phyloP scores from a whole-genome alignment of 2,113 vertebrate genomes.

The Bungarus multicinctus region DNA sequence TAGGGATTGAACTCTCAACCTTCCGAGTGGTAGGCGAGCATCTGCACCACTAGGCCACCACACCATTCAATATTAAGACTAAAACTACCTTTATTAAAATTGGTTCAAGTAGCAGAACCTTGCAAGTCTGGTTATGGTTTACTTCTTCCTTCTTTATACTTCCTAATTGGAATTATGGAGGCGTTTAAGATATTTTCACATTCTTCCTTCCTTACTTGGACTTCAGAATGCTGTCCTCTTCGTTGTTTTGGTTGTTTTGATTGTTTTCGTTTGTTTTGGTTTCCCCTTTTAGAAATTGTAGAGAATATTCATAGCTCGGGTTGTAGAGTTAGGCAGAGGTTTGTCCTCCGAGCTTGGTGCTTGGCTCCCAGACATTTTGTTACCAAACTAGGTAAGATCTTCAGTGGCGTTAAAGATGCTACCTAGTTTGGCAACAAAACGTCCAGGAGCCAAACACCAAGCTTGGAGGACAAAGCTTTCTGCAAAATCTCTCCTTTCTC shows the following conservation, averaged over 20 bases:
- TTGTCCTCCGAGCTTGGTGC: neutral
- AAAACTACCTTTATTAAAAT: neutral
- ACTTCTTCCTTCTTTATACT: neutral
- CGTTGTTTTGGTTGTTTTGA: no score
- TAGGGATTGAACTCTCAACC: no score
- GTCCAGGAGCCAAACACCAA: no score
- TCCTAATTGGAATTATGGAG: neutral
- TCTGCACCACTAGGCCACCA: no score
- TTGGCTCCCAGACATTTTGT: neutral
- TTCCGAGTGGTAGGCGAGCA: no score
- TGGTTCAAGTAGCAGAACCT: neutral
- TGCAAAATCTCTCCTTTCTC: neutral
- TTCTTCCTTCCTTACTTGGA: neutral
- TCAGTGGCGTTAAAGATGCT: no score
- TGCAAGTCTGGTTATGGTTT: neutral
- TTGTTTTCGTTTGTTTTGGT: no score
- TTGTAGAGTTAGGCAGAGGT: neutral
- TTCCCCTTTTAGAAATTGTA: neutral
- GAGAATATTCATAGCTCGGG: neutral
- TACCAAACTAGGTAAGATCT: neutral
- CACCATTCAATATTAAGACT: neutral
- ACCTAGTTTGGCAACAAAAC: no score
- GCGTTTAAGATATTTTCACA: neutral
- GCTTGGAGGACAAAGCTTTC: neutral
- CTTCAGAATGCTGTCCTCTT: neutral